These are phyloP conservation scores for Gnatocerus cornutus DNA, from an alignment of 2,888 invertebrate genomes.

Conservation along the genomic window DNA sequence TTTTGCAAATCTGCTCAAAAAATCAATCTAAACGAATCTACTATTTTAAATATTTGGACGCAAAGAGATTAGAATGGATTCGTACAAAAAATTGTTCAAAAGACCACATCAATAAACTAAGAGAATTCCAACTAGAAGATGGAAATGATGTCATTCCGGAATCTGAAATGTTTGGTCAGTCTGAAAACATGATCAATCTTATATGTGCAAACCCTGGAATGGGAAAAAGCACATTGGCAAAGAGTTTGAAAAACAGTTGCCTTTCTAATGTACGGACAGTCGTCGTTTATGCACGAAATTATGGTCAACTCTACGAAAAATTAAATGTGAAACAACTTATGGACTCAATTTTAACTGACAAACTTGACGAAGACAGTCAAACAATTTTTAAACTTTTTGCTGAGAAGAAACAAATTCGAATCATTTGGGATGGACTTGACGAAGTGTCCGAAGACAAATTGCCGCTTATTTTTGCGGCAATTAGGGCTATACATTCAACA, in stretches of 20 bases:
- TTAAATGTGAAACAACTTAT: background rate
- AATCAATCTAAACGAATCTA: background rate
- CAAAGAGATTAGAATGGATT: background rate
- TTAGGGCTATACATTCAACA: background rate
- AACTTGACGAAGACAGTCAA: background rate
- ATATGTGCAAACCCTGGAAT: background rate
- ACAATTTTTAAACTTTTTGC: background rate
- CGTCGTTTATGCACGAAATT: background rate
- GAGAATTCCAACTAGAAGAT: background rate
- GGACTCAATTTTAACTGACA: too few relatives aligned
- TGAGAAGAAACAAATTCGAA: background rate
- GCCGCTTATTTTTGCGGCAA: background rate
- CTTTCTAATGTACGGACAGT: background rate
- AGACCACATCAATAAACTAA: background rate
- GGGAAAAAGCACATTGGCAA: slow-evolving; percentile 2
- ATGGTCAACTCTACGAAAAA: background rate
- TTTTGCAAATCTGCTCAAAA: background rate
- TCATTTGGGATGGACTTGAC: background rate
- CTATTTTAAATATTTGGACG: background rate
- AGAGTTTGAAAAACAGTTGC: background rate
- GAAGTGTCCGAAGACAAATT: background rate
- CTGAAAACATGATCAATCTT: background rate
- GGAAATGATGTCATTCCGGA: background rate
- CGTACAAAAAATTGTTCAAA: background rate
- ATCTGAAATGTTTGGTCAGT: background rate